Base-by-base conservation (phyloP, 1,140 invertebrate genomes). In the Drosophila jambulina region DNA sequence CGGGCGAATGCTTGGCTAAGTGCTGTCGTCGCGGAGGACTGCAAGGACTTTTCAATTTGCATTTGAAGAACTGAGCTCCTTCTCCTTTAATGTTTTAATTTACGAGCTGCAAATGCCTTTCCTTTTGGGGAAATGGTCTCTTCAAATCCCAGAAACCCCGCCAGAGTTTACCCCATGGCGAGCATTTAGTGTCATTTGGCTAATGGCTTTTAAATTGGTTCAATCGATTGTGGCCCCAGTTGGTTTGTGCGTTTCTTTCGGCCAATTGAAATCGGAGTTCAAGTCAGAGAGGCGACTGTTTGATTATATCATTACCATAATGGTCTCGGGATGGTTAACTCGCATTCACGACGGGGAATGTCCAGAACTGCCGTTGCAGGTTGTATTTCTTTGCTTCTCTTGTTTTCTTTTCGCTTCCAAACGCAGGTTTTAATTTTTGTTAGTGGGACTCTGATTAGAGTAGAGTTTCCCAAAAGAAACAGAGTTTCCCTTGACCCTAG, bases 121-220 rank as follows among this genome's bases (percentile, higher is more conserved):
- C 6, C 36, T 43, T 51, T 49, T 49, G n/a, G 21, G 29, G 36
- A 60, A 42, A 64, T 64, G 54, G 19, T 40, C 21, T 23, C 25
- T 49, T 45, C 70, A 82, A 75, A 62, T 61, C 43, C 34, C 53
- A 45, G 32, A 62, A 63, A 40, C 63, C 29, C 43, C 15, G 17
- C 15, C 54, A 42, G 17, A 29, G 34, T 38, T 7, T 56, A 51
- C 76, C 82, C 71, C 82, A 78, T 79, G 76, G 54, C 56, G 79
- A 29, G 83, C 70, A 86, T 80, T 82, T 78, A 83, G 77, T 88
- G 77, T 80, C 77, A 87, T 87, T 87, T 87, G 71, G 83, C 82
- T 88, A 88, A 88, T 88, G 84, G 77, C 23, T 75, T 70, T 83
- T 84, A 87, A 87, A 88, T 87, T 88, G 80, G 64, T 38, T 70